Base-by-base conservation (phyloP, 2,797 vertebrate species). In the Oreonectes daqikongensis region DNA sequence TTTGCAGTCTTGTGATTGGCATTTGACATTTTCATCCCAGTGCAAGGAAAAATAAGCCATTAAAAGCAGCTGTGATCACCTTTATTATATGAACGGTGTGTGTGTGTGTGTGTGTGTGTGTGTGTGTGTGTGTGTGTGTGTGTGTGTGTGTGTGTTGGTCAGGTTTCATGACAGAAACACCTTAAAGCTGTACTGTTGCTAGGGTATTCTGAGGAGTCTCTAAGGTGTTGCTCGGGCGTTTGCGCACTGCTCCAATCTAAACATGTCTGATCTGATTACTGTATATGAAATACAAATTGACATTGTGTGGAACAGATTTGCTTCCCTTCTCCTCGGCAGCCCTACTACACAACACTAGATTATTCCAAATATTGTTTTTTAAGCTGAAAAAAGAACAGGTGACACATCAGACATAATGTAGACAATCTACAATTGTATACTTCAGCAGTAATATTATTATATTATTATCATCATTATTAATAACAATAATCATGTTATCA, bases 21-120 rank as follows among this genome's bases (percentile, higher is more conserved):
- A 69, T 81, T 81, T 81, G 40, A 65, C 68, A 83, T 78, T 75
- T 72, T 63, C 42, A 35, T 71, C 35, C 28, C 57, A 4, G 61
- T 53, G 53, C 44, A 75, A 75, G 42, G 72, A 40, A 75, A 75
- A 67, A 71, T 67, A 67, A 63, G 50, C 69, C 48, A 67, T 82
- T 82, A 82, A 82, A 40, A 69, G 40, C 44, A 28, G 69, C 26
- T 40, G 32, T 28, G 22, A 65, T 42, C 38, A n/a, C 40, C 35
- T 61, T 74, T 48, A 65, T 52, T 64, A 65, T 28, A 50, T 64
- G 38, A 35, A 64, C 10, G 48, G 61, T 66, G 38, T 55, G 69
- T 42, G 66, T 48, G 55, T 53, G 57, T 24, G 30, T 24, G 59
- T 71, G 42, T 66, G n/a, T 59, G 61, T 66, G 38, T 55, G 69